A percentile compares a stretch with the other conserved stretches of the same genome.
These are phyloP conservation scores for Chaenodraco wilsoni DNA, from an alignment of 2,797 vertebrate species.

Conservation along the genomic window DNA sequence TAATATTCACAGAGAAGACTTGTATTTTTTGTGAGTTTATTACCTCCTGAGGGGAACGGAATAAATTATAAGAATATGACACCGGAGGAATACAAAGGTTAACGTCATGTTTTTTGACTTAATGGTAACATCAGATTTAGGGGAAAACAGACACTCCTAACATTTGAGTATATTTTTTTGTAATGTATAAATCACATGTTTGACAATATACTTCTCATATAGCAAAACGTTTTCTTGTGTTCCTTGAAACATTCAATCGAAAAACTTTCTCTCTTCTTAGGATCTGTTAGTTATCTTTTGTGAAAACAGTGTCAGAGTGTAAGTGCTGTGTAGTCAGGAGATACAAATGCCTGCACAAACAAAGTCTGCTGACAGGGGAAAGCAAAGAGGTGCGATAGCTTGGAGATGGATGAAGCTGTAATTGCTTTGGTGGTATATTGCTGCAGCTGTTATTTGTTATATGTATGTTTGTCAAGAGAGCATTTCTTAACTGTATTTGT, in stretches of 20 bases:
- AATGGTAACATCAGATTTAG: slow-evolving; percentile 12
- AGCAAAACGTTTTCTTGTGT: neutral
- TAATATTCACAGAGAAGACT: neutral
- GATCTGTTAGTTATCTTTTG: neutral
- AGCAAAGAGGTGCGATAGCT: slow-evolving; percentile 19
- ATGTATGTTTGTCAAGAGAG: slow-evolving; percentile 54
- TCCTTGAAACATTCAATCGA: neutral
- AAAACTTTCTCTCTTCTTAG: neutral
- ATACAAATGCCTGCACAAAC: slow-evolving; percentile 19
- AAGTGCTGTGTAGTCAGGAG: neutral
- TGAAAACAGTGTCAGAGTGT: slow-evolving; percentile 10
- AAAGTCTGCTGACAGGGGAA: slow-evolving; percentile 28
- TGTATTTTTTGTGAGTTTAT: neutral
- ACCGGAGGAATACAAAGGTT: slow-evolving; percentile 17
- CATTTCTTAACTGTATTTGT: slow-evolving; percentile 60
- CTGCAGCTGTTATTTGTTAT: slow-evolving; percentile 54
- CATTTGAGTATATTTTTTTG: neutral
- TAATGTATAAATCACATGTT: neutral
- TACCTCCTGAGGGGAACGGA: neutral
- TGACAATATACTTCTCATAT: neutral
- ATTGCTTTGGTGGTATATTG: slow-evolving; percentile 39
- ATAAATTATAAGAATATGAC: slow-evolving; percentile 14
- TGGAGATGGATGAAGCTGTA: slow-evolving; percentile 43
- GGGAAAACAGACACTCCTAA: slow-evolving; percentile 10
- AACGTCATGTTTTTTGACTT: slow-evolving; percentile 15